Conservation (phyloP, 2,797 vertebrate species). For the Sorex maritimensis region DNA sequence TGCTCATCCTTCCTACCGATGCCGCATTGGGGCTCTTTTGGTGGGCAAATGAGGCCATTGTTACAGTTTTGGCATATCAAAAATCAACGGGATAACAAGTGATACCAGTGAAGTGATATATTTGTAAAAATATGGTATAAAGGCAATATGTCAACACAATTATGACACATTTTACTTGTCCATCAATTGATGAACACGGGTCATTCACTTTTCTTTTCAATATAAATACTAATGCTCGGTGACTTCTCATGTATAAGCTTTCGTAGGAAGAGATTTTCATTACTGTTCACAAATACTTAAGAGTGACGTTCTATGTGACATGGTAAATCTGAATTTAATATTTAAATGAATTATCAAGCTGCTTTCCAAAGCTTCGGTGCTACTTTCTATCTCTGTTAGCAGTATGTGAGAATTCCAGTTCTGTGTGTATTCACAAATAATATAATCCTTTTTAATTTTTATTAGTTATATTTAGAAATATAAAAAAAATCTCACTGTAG, state of each 20-base stretch:
- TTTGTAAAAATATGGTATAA: too few relatives aligned
- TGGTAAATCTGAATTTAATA: constrained; percentile 25
- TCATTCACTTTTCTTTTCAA: too few relatives aligned
- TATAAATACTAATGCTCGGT: neutral
- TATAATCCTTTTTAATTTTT: neutral
- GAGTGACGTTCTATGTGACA: neutral
- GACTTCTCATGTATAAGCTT: neutral
- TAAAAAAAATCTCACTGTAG: neutral
- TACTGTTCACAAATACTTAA: neutral
- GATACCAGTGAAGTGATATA: too few relatives aligned
- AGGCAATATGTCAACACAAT: too few relatives aligned
- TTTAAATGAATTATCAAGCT: neutral
- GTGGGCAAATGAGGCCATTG: too few relatives aligned
- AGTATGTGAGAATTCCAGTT: neutral
- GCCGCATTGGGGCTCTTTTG: too few relatives aligned
- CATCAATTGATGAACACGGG: neutral
- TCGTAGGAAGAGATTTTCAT: neutral
- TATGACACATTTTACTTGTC: neutral
- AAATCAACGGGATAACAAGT: too few relatives aligned
- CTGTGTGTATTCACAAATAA: neutral
- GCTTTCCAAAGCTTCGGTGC: constrained; percentile 5
- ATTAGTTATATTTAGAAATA: neutral
- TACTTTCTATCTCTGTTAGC: neutral
- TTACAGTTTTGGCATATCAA: too few relatives aligned
- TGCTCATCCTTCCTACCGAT: too few relatives aligned